Evolutionary conservation across 2,888 invertebrate genomes (phyloP).

Genomic region (Melinopterus prodromus): DNA sequence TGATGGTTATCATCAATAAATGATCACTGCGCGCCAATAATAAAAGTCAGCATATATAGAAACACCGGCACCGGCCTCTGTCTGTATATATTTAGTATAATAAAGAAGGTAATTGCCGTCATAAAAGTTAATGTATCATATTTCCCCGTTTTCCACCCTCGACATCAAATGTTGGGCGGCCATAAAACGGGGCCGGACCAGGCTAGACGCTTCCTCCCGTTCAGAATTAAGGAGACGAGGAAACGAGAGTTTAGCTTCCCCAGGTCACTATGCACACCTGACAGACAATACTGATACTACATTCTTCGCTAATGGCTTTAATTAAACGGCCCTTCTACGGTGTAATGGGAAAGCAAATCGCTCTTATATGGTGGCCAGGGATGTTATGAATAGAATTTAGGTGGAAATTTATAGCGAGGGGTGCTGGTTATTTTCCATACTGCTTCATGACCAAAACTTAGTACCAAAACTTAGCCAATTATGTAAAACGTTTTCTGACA

Average conservation of each 20-base stretch:
- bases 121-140: slow-evolving; percentile 44
- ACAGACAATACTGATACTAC: slow-evolving; percentile 47
- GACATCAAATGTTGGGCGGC: slow-evolving; percentile 30
- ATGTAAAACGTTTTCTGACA: background rate
- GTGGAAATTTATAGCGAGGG: slow-evolving; percentile 4
- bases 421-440: background rate
- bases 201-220: slow-evolving; percentile 14
- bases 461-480: background rate
- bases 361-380: background rate
- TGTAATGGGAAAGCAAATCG: background rate
- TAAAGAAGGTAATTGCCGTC: slow-evolving; percentile 31
- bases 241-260: slow-evolving; percentile 25
- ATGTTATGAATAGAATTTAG: background rate
- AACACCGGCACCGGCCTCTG: background rate
- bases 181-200: slow-evolving; percentile 31
- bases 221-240: slow-evolving; percentile 19
- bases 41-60: slow-evolving; percentile 4
- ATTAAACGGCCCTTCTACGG: slow-evolving; percentile 44
- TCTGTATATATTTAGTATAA: background rate
- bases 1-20: background rate
- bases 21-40: background rate
- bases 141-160: slow-evolving; percentile 35
- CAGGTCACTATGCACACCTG: slow-evolving; percentile 39
- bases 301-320: slow-evolving; percentile 47
- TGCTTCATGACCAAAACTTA: background rate